Base-by-base conservation (phyloP, 2,797 vertebrate species). In the Dicrostonyx torquatus region DNA sequence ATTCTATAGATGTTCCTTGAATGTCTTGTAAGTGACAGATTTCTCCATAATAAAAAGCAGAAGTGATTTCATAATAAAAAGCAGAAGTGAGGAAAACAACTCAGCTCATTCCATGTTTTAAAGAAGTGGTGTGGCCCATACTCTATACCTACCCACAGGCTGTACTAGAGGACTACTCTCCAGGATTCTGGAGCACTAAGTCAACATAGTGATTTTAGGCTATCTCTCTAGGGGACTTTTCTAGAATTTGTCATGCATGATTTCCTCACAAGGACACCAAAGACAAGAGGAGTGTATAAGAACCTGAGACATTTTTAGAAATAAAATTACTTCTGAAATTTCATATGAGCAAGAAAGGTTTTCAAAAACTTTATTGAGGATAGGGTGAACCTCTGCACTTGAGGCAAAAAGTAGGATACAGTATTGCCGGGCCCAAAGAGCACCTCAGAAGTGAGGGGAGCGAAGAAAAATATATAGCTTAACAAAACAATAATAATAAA, bases 291-390 rank as follows among this genome's bases (percentile, higher is more conserved):
- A 87, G 80, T 34, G 31, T 73, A n/a, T 3, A 5, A 93, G 92
- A 50, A 2, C 64, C 48, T 92, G 43, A 58, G 55, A 34, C 24
- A 3, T 24, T 72, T 90, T 29, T 60, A 48, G 48, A 89, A 92
- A 68, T 95, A 24, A 85, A 80, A 73, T 58, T 53, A 77, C 64
- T 91, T 91, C 77, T 50, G 64, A 90, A 18, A 80, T 92, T 94
- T 79, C 40, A 89, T 64, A 73, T 62, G 15, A 68, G n/a, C 20
- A 86, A 43, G n/a, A 93, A 2, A 77, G 8, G 45, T 15, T 6
- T 66, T 4, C 26, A 82, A 62, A 62, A 79, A 92, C 58, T 89
- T 76, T 83, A 68, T 45, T 5, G 29, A 37, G 50, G 15, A 6
- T 75, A 17, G 37, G 13, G 8, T 29, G 48, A 29, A 72, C 62